Evolutionary conservation across 1,140 invertebrate species (phyloP).

Genomic region (Orussus abietinus): DNA sequence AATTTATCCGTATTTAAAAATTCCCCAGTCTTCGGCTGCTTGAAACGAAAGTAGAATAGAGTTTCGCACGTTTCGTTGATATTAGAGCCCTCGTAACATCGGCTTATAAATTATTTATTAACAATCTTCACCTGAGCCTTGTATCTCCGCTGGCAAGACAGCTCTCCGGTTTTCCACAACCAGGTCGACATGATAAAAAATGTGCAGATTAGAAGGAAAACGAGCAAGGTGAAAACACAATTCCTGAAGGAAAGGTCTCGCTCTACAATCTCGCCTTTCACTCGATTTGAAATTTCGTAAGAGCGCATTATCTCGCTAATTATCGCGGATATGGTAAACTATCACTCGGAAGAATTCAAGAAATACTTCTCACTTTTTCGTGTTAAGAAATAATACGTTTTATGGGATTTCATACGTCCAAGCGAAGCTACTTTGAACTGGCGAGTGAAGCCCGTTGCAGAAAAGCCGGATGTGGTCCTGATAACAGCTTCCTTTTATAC

Average conservation of each 20-base stretch:
- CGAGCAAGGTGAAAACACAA: slow-evolving; percentile 25
- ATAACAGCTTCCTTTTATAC: slow-evolving; percentile 24
- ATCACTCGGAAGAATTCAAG: slow-evolving; percentile 1
- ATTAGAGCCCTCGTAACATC: too few relatives aligned
- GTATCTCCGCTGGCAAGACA: too few relatives aligned
- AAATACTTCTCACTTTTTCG: not conserved
- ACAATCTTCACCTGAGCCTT: too few relatives aligned
- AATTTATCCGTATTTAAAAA: too few relatives aligned
- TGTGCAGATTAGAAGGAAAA: slow-evolving; percentile 31
- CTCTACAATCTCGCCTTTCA: slow-evolving; percentile 10
- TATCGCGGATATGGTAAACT: slow-evolving; percentile 20
- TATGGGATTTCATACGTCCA: not conserved
- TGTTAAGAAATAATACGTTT: slow-evolving; percentile 8
- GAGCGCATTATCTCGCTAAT: too few relatives aligned
- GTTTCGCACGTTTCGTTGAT: too few relatives aligned
- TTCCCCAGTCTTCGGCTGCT: too few relatives aligned
- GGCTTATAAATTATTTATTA: too few relatives aligned
- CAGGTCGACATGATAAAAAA: too few relatives aligned
- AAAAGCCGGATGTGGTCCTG: slow-evolving; percentile 22
- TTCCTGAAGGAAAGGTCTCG: slow-evolving; percentile 29
- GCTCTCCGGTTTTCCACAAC: too few relatives aligned
- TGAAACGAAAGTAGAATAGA: too few relatives aligned
- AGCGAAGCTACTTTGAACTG: not conserved
- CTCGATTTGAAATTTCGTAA: slow-evolving; percentile 16
- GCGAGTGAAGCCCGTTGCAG: not conserved